phyloP scores from a whole-genome alignment of 2,113 vertebrate genomes.

The Chloroceryle aenea region DNA sequence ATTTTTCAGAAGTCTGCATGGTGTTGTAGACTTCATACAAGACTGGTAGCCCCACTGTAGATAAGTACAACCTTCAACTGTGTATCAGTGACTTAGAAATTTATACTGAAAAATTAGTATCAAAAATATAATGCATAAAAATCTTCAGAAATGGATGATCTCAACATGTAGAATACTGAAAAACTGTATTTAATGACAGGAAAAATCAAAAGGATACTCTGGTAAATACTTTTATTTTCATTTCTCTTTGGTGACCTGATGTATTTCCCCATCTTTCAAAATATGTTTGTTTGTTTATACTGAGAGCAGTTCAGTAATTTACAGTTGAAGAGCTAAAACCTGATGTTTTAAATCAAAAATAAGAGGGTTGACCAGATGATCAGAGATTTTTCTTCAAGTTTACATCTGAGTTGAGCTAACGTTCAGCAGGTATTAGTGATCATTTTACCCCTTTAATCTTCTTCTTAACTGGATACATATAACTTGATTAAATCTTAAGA shows the following conservation, averaged over 20 bases:
- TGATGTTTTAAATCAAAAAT: not conserved
- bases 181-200: not conserved
- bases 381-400: not conserved
- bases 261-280: not conserved
- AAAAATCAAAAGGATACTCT: not conserved
- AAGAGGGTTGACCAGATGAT: fast-evolving
- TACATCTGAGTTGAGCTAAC: not conserved
- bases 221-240: not conserved
- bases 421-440: not conserved
- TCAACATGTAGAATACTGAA: not conserved
- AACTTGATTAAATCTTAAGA: not conserved
- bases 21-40: not conserved
- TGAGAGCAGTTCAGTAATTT: not conserved
- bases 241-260: not conserved
- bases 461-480: not conserved
- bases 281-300: not conserved
- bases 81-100: not conserved
- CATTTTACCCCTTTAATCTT: not conserved
- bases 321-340: not conserved
- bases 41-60: not conserved
- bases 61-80: not conserved
- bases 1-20: not conserved
- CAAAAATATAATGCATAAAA: not conserved
- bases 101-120: not conserved
- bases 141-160: not conserved